Evolutionary conservation across 1,140 invertebrate species (phyloP).

Genomic region (Bradynema listronoti): DNA sequence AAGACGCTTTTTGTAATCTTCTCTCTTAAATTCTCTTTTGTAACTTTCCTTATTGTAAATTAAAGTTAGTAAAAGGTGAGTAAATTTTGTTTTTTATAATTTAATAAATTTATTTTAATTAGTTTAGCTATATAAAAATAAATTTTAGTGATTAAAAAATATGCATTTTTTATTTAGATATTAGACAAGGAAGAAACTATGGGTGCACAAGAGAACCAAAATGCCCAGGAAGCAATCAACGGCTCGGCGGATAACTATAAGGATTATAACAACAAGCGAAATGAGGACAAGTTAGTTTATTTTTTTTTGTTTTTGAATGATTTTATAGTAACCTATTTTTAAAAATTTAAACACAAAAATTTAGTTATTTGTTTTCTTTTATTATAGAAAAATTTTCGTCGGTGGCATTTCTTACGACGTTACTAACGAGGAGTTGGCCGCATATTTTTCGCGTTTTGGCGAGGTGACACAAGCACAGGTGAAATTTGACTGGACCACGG

Average conservation of each 20-base stretch:
- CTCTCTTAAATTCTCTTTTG: no score
- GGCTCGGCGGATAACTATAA: constrained; percentile 12
- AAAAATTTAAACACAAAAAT: not conserved
- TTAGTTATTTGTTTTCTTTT: not conserved
- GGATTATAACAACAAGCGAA: constrained; percentile 15
- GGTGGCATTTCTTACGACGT: constrained; percentile 54
- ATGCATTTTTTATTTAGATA: not conserved
- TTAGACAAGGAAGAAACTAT: not conserved
- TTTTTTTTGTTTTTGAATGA: not conserved
- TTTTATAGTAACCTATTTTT: constrained; percentile 1
- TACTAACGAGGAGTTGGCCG: constrained; percentile 47
- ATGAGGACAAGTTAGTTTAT: constrained; percentile 32
- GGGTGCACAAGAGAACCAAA: constrained; percentile 20
- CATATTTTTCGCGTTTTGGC: constrained; percentile 51
- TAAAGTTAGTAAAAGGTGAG: no score
- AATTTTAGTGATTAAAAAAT: not conserved
- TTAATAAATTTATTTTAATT: not conserved
- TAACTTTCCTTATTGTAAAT: no score
- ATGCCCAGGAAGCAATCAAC: constrained; percentile 1
- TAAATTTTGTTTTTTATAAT: not conserved
- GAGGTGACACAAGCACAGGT: constrained; percentile 56
- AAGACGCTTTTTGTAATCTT: no score
- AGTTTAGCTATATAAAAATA: not conserved
- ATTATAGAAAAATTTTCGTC: constrained; percentile 55
- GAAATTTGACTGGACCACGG: constrained; percentile 53